A percentile compares a stretch with the other conserved stretches of the same genome.
These are phyloP conservation scores for Macrobrachium rosenbergii DNA, from an alignment of 1,140 invertebrate species.

Conservation along the genomic window DNA sequence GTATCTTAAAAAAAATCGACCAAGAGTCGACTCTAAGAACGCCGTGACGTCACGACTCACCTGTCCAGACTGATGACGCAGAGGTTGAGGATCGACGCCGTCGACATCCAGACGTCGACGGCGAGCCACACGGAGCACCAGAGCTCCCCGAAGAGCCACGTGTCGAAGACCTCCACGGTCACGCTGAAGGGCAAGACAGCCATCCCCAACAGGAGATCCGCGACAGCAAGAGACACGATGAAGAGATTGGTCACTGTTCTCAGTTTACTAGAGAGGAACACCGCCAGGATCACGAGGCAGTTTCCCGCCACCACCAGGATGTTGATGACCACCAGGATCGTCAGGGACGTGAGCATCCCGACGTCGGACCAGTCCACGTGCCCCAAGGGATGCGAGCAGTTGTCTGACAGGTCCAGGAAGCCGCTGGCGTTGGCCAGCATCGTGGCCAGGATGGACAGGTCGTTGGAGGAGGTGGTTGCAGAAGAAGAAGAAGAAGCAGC, in stretches of 20 bases:
- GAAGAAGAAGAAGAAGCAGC: too few relatives aligned
- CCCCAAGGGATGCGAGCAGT: conserved; percentile 81
- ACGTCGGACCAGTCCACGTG: conserved; percentile 84
- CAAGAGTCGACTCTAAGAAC: too few relatives aligned
- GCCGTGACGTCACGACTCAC: conserved; percentile 68
- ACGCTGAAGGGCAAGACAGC: conserved; percentile 78
- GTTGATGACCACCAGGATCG: conserved; percentile 84
- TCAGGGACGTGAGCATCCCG: conserved; percentile 80
- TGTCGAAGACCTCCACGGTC: conserved; percentile 74
- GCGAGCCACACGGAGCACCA: conserved; percentile 95
- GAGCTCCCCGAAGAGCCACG: conserved; percentile 92
- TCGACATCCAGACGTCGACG: conserved; percentile 97
- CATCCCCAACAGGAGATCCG: conserved; percentile 91
- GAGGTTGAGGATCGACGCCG: conserved; percentile 93
- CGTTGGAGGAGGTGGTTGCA: background rate
- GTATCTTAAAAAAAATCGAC: too few relatives aligned
- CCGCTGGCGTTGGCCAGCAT: conserved; percentile 20
- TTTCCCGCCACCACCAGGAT: conserved; percentile 90
- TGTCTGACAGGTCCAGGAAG: conserved; percentile 21
- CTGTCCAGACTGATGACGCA: conserved; percentile 73
- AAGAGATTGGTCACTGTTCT: conserved; percentile 95
- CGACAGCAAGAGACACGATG: conserved; percentile 92
- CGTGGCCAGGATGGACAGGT: conserved; percentile 10
- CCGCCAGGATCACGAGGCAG: conserved; percentile 91
- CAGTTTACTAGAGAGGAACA: conserved; percentile 88